Evolutionary conservation across 2,888 invertebrate genomes (phyloP).

Genomic region (Meta bourneti): DNA sequence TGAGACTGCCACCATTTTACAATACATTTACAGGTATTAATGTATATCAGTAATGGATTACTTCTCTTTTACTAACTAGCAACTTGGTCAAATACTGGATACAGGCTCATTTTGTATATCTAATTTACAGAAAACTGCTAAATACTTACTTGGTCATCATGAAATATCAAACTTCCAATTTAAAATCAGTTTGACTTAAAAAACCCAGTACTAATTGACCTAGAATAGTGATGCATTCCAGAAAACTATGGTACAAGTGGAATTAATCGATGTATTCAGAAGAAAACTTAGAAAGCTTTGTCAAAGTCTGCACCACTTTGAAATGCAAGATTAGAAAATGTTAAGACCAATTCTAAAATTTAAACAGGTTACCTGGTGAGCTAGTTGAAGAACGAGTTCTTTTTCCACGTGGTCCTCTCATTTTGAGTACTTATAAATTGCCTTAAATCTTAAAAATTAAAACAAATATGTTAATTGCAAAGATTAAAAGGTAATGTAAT

Average conservation of each 20-base stretch:
- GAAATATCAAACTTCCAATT: too few relatives aligned
- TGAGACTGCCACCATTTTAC: too few relatives aligned
- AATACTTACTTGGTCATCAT: too few relatives aligned
- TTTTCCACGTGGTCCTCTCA: conserved; percentile 32
- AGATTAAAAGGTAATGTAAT: not conserved
- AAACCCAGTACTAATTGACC: not conserved
- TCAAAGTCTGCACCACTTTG: not conserved
- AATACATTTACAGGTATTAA: too few relatives aligned
- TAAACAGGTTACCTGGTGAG: conserved; percentile 31
- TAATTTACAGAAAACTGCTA: too few relatives aligned
- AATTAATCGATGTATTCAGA: not conserved
- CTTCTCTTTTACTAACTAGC: too few relatives aligned
- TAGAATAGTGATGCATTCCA: not conserved
- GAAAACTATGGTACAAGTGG: not conserved
- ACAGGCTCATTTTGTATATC: too few relatives aligned
- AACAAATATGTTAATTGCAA: not conserved
- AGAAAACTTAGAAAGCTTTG: not conserved
- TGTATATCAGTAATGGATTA: too few relatives aligned
- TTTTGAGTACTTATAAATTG: not conserved
- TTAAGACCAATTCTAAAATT: not conserved
- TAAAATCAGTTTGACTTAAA: not conserved
- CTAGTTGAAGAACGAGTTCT: conserved; percentile 39
- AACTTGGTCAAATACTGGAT: too few relatives aligned
- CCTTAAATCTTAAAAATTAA: not conserved
- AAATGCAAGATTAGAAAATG: not conserved